Percentiles rank a stretch among this genome's conserved stretches.
Conservation (phyloP, 2,888 invertebrate genomes). For the Andrena haemorrhoa region DNA sequence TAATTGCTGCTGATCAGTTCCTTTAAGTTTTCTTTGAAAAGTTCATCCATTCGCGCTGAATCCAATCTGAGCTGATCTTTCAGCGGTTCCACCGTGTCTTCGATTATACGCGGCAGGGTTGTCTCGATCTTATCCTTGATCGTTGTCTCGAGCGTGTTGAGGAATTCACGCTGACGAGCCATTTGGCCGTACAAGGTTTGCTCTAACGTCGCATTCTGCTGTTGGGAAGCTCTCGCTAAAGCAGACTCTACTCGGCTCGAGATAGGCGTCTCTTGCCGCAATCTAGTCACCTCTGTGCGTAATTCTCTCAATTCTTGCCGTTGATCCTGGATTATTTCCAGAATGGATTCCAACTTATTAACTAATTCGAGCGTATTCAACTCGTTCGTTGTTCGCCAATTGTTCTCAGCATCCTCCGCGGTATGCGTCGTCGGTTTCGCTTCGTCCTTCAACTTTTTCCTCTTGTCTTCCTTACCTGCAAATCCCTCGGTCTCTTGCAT, state of each 20-base stretch:
- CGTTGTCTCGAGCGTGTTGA: constrained; percentile 82
- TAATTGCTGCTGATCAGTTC: constrained; percentile 90
- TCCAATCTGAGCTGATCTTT: constrained; percentile 88
- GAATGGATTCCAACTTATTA: constrained; percentile 78
- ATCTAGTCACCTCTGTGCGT: constrained; percentile 76
- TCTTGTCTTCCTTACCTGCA: constrained; percentile 67
- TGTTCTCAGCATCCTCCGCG: constrained; percentile 56
- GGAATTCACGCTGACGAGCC: constrained; percentile 78
- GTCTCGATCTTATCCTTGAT: constrained; percentile 85
- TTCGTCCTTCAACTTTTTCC: constrained; percentile 62
- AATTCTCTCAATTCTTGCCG: constrained; percentile 79
- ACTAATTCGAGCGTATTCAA: constrained; percentile 71
- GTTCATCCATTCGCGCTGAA: constrained; percentile 88
- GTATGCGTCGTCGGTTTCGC: constrained; percentile 38
- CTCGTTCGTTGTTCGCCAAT: constrained; percentile 72
- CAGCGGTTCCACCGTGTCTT: constrained; percentile 90
- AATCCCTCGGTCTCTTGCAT: constrained; percentile 72
- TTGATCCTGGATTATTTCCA: constrained; percentile 80
- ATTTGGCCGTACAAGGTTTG: constrained; percentile 77
- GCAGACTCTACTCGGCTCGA: constrained; percentile 77
- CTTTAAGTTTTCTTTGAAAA: constrained; percentile 92
- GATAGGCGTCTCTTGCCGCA: constrained; percentile 79
- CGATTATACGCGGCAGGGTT: constrained; percentile 87
- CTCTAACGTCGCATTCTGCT: constrained; percentile 78
- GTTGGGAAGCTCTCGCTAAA: constrained; percentile 76